phyloP scores from a whole-genome alignment of 2,888 invertebrate genomes.

The Morinoia aosen region DNA sequence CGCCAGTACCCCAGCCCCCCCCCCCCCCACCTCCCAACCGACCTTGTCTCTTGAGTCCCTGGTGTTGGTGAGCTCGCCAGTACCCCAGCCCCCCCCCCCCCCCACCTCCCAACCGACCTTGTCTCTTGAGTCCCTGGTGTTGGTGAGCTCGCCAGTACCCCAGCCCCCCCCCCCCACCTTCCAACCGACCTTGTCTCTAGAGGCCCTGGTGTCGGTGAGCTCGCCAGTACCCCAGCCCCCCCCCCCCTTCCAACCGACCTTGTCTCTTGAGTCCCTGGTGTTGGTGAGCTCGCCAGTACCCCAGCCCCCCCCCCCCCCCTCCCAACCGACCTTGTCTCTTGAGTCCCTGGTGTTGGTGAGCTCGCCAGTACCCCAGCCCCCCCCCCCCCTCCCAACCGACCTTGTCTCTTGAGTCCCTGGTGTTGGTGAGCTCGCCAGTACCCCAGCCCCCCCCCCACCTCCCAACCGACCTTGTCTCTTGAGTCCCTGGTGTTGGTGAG shows the following conservation, averaged over 20 bases:
- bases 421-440: conserved; percentile 80
- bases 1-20: too few relatives aligned
- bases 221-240: too few relatives aligned
- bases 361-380: too few relatives aligned
- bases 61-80: conserved; percentile 82
- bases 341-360: conserved; percentile 82
- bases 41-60: conserved; percentile 79
- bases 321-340: conserved; percentile 75
- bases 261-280: conserved; percentile 79
- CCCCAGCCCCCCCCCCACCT: too few relatives aligned
- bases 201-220: conserved; percentile 81
- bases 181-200: conserved; percentile 76
- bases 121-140: conserved; percentile 80
- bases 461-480: conserved; percentile 75
- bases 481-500: conserved; percentile 82
- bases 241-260: conserved; percentile 71
- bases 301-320: too few relatives aligned
- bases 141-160: conserved; percentile 78
- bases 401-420: conserved; percentile 79
- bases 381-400: conserved; percentile 70
- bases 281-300: conserved; percentile 81
- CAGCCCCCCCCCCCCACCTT: too few relatives aligned
- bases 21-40: conserved; percentile 69
- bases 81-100: too few relatives aligned
- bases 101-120: conserved; percentile 71